Conservation (phyloP, 1,140 invertebrate genomes). For the Phthorimaea operculella region DNA sequence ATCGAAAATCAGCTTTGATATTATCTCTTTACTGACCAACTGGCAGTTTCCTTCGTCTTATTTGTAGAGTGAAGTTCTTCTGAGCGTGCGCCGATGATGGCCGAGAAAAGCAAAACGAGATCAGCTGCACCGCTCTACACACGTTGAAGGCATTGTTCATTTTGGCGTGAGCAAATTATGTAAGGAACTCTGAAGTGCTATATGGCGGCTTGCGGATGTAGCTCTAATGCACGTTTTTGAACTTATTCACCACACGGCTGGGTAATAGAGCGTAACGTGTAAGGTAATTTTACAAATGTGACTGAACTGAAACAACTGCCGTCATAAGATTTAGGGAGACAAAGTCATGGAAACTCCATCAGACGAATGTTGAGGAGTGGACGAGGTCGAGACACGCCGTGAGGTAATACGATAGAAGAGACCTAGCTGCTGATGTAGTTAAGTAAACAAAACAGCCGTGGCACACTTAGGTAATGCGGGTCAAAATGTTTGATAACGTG, state of each 20-base stretch:
- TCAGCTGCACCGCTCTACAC: not conserved
- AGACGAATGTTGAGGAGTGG: not conserved
- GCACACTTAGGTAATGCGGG: too few relatives aligned
- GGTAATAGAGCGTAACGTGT: not conserved
- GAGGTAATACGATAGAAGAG: not conserved
- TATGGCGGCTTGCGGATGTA: not conserved
- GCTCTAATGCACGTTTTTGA: too few relatives aligned
- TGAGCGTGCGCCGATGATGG: not conserved
- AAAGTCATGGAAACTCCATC: not conserved
- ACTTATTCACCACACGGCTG: not conserved
- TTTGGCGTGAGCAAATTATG: not conserved
- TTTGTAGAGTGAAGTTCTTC: not conserved
- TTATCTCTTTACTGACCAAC: not conserved
- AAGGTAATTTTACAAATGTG: not conserved
- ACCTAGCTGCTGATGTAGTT: too few relatives aligned
- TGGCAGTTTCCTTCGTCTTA: not conserved
- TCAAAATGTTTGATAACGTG: too few relatives aligned
- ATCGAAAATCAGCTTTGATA: slow-evolving; percentile 1
- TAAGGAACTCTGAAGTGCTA: not conserved
- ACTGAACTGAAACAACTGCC: not conserved
- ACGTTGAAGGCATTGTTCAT: not conserved
- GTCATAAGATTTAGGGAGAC: not conserved
- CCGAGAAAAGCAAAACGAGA: not conserved
- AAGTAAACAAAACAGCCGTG: too few relatives aligned
- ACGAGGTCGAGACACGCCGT: not conserved